A percentile compares a stretch with the other conserved stretches of the same genome.
Evolutionary conservation across 2,113 vertebrate species (phyloP).

Genomic region (Phodopus roborovskii): DNA sequence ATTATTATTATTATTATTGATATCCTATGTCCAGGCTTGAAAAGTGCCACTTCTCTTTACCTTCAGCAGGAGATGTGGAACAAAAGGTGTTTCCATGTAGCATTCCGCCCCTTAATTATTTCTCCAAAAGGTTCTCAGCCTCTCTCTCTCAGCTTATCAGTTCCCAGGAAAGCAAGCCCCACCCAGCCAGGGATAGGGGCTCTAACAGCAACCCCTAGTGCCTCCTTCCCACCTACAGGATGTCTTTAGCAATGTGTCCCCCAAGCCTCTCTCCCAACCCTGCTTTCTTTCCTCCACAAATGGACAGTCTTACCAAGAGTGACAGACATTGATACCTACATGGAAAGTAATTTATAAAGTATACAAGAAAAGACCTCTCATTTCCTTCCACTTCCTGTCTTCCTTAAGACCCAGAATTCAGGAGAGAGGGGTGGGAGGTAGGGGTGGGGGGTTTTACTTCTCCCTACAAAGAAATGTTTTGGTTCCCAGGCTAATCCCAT

Average conservation of each 20-base stretch:
- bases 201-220: neutral
- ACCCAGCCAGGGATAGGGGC: neutral
- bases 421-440: no score
- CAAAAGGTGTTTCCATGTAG: neutral
- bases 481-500: neutral
- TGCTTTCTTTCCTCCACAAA: neutral
- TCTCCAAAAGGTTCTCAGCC: neutral
- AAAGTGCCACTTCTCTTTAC: neutral
- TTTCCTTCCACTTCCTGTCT: neutral
- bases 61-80: neutral
- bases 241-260: neutral
- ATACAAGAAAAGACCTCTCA: neutral
- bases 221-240: neutral
- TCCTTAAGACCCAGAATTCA: neutral
- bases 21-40: neutral
- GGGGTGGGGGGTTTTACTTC: constrained; percentile 20
- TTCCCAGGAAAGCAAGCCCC: neutral
- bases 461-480: neutral
- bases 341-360: neutral
- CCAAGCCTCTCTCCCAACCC: neutral
- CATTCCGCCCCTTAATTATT: neutral
- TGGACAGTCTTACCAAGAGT: neutral
- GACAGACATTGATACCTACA: neutral
- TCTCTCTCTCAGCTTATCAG: neutral
- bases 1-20: neutral